Evolutionary conservation across 2,888 invertebrate genomes (phyloP).

Genomic region (Anoplius nigerrimus): DNA sequence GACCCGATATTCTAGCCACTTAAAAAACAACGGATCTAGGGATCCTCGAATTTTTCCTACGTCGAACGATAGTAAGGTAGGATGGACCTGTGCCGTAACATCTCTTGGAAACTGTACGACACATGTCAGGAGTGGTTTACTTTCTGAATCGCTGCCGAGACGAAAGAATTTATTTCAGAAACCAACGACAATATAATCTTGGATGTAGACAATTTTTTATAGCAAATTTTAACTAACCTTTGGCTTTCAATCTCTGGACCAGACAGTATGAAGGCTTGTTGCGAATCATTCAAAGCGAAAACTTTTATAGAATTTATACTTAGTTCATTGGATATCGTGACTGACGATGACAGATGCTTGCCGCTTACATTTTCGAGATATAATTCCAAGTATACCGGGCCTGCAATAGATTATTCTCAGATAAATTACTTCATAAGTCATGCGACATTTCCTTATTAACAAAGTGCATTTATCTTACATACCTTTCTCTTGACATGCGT

Average conservation of each 20-base stretch:
- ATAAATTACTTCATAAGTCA: neutral
- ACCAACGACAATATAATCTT: neutral
- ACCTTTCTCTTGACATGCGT: slow-evolving; percentile 78
- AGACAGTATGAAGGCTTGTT: slow-evolving; percentile 78
- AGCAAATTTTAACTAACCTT: slow-evolving; percentile 32
- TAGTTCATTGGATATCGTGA: slow-evolving; percentile 72
- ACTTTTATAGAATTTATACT: slow-evolving; percentile 75
- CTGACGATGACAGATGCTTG: slow-evolving; percentile 63
- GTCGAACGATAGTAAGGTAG: slow-evolving; percentile 76
- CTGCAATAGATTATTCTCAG: slow-evolving; percentile 55
- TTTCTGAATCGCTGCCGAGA: slow-evolving; percentile 51
- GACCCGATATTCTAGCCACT: slow-evolving; percentile 80
- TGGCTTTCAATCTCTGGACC: slow-evolving; percentile 75
- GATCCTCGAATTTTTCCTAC: slow-evolving; percentile 77
- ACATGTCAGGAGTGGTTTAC: slow-evolving; percentile 58
- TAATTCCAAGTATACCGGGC: slow-evolving; percentile 80
- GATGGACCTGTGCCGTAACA: slow-evolving; percentile 74
- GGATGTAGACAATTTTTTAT: neutral
- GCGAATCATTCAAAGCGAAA: slow-evolving; percentile 76
- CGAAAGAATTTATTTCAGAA: slow-evolving; percentile 6
- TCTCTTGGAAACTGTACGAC: slow-evolving; percentile 75
- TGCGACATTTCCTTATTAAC: neutral
- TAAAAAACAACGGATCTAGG: slow-evolving; percentile 81
- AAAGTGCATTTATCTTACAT: slow-evolving; percentile 18
- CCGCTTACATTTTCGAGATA: slow-evolving; percentile 77